These are phyloP conservation scores for Blomia tropicalis DNA, from an alignment of 2,888 invertebrate genomes.

Conservation along the genomic window DNA sequence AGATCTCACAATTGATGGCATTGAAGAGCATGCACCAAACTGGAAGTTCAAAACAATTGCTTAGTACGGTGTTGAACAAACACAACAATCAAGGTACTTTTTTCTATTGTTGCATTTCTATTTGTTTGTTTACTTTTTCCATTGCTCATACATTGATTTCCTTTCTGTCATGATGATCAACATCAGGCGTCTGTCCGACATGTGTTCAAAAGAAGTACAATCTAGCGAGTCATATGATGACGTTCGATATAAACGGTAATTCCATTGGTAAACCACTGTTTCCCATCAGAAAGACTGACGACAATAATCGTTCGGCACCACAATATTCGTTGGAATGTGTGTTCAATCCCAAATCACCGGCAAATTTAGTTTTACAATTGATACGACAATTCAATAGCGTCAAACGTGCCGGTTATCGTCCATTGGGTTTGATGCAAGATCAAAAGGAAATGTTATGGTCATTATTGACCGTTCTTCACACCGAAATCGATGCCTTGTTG, in stretches of 20 bases:
- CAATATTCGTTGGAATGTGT: conserved; percentile 3
- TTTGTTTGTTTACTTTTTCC: too few relatives aligned
- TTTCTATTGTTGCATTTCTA: too few relatives aligned
- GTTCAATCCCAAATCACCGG: conserved; percentile 12
- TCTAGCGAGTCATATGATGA: conserved; percentile 44
- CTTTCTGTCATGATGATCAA: conserved; percentile 45
- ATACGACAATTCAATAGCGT: background rate
- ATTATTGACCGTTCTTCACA: conserved; percentile 33
- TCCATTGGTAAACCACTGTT: background rate
- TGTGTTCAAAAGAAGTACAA: conserved; percentile 25
- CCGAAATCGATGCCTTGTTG: conserved; percentile 40
- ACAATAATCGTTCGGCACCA: too few relatives aligned
- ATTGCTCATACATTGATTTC: too few relatives aligned
- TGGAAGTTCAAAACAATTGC: too few relatives aligned
- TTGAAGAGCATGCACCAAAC: too few relatives aligned
- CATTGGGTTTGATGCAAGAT: background rate
- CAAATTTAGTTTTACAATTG: background rate
- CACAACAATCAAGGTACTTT: too few relatives aligned
- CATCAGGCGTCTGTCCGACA: conserved; percentile 30
- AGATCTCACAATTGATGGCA: too few relatives aligned
- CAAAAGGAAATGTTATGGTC: background rate
- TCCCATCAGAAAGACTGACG: too few relatives aligned
- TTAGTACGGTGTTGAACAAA: too few relatives aligned
- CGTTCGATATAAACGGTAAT: conserved; percentile 43
- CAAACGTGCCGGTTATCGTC: background rate